Base-by-base conservation (phyloP, 2,888 invertebrate genomes). In the Sipunculus nudus region DNA sequence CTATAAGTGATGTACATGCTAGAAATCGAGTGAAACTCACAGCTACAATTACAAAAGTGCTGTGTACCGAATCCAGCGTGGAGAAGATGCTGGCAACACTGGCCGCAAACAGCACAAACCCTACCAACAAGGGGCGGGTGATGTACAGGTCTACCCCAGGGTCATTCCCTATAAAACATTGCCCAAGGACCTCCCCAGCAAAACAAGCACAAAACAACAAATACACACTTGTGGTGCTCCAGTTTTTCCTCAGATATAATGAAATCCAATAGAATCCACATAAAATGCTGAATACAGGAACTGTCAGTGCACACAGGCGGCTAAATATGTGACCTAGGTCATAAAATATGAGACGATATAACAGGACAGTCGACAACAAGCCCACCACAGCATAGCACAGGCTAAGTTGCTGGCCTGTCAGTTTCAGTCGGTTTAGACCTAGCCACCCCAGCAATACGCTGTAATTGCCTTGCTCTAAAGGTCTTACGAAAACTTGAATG, bases 401-500 rank as follows among this genome's bases (percentile, higher is more conserved):
- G 35, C 71, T 73, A 46, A 75, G 70, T 67, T 78, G 76, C 58
- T 78, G 76, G 46, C 50, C 38, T 28, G 43, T 43, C 25, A 75
- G 63, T 57, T 73, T 73, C 23, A 70, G 65, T 35, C 47, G 73
- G 53, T 65, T 70, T 16, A 77, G 53, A 13, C 80, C 78, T n/a
- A 80, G 54, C 77, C 77, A 78, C 64, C 75, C 76, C 25, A 77
- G 59, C 38, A 79, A 41, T 47, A 77, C 70, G 60, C 68, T 76
- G 56, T 72, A 76, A 63, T 73, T 76, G 53, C 78, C 76, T 60
- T 76, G 75, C 41, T 79, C 79, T 53, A 79, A 62, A 8, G 79
- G 79, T 65, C 78, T 78, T 53, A 79, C 76, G 41, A 79, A 67
- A 53, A 79, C 73, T 66, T 79, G 77, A 2, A 94, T 89, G 76